phyloP scores from a whole-genome alignment of 2,113 vertebrate species.

The Apodemus sylvaticus region DNA sequence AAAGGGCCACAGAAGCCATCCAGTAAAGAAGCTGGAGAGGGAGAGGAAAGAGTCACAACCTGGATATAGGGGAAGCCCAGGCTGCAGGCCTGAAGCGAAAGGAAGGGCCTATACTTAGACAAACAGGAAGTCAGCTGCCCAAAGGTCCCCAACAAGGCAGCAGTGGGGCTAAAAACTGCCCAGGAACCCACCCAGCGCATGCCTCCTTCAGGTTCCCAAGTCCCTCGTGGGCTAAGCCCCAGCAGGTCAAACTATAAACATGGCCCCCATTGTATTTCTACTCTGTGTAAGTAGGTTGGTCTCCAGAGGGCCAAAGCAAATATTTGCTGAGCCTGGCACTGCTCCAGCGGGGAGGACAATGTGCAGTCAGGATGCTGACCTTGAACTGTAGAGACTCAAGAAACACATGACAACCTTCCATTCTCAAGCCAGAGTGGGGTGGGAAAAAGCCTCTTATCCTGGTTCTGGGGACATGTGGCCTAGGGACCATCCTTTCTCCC shows the following conservation, averaged over 20 bases:
- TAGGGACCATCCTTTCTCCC: background rate
- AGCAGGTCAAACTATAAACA: background rate
- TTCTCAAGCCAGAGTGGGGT: background rate
- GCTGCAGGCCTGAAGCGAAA: background rate
- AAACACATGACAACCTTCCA: background rate
- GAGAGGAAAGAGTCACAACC: too few species aligned
- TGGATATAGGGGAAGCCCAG: accelerated
- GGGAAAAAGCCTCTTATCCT: background rate
- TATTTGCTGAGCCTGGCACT: background rate
- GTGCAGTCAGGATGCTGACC: background rate
- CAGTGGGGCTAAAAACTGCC: background rate
- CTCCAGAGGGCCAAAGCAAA: background rate
- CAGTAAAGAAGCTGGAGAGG: accelerated
- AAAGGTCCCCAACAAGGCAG: accelerated
- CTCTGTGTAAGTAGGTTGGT: background rate
- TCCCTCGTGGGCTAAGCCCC: background rate
- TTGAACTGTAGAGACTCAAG: background rate
- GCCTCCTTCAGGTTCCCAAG: background rate
- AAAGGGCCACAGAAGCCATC: background rate
- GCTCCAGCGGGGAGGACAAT: background rate
- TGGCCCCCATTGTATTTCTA: background rate
- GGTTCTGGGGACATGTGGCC: background rate
- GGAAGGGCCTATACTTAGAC: background rate
- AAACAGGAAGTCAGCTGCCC: background rate
- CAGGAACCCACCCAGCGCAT: background rate